Conservation (phyloP, 2,113 vertebrate species). For the Galbula dea region DNA sequence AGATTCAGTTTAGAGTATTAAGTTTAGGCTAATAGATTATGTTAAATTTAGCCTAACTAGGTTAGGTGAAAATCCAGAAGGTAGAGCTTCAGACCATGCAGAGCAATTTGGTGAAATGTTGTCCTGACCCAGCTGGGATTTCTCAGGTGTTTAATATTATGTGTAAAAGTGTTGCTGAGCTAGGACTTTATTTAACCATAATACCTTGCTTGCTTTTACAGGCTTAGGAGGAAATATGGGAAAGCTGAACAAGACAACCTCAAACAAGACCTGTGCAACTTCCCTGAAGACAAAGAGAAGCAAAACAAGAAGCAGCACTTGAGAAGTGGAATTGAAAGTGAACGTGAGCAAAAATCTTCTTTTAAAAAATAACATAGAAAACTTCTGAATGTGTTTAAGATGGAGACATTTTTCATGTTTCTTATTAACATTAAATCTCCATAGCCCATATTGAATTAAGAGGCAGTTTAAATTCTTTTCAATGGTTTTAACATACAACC, state of each 20-base stretch:
- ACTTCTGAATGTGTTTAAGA: neutral
- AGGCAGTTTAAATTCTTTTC: fast-evolving
- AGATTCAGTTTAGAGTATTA: neutral
- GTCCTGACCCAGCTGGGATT: neutral
- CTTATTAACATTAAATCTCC: neutral
- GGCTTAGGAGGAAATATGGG: neutral
- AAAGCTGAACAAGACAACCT: neutral
- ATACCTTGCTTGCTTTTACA: neutral
- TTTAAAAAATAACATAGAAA: neutral
- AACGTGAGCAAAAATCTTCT: neutral
- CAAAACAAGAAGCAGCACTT: neutral
- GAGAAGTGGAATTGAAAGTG: neutral
- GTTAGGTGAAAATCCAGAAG: neutral
- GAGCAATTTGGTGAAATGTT: neutral
- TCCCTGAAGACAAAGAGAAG: neutral
- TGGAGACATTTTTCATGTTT: neutral
- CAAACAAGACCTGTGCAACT: neutral
- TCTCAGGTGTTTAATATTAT: neutral
- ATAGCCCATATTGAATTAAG: neutral
- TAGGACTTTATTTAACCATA: neutral
- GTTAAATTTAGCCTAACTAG: neutral
- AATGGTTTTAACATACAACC: neutral
- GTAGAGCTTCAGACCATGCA: neutral
- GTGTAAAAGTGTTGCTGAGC: neutral
- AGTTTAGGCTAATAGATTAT: neutral